A percentile compares a stretch with the other conserved stretches of the same genome.
These are phyloP conservation scores for Clunio marinus DNA, from an alignment of 2,888 invertebrate genomes.

Conservation along the genomic window DNA sequence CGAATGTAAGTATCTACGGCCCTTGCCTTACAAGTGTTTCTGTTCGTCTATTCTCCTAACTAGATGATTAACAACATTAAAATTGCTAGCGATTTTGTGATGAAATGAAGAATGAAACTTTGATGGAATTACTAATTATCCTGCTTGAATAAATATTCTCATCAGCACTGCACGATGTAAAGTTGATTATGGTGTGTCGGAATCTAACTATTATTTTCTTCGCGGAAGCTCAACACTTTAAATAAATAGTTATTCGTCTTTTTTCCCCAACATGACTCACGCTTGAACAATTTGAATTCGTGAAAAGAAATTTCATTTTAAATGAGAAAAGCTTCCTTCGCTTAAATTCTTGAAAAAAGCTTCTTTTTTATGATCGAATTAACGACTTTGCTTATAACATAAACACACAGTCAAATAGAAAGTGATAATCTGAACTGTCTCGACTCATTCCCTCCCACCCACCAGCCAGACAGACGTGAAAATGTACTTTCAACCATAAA, in stretches of 20 bases:
- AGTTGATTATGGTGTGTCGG: background rate
- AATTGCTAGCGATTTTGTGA: background rate
- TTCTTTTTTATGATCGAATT: too few relatives aligned
- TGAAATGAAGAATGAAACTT: background rate
- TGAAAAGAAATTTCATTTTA: too few relatives aligned
- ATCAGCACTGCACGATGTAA: background rate
- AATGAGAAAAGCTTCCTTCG: too few relatives aligned
- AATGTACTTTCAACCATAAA: background rate
- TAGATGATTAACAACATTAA: background rate
- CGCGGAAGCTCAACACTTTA: too few relatives aligned
- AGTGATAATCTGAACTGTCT: slow-evolving; percentile 13
- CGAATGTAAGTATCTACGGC: background rate
- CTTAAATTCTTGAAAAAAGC: too few relatives aligned
- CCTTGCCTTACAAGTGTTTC: slow-evolving; percentile 27
- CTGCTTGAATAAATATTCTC: background rate
- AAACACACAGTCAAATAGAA: background rate
- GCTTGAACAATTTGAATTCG: too few relatives aligned
- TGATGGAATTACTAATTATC: slow-evolving; percentile 22
- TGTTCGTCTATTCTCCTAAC: background rate
- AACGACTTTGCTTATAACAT: too few relatives aligned
- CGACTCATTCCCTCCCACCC: background rate
- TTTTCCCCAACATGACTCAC: too few relatives aligned
- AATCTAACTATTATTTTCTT: background rate
- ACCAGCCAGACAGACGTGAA: background rate
- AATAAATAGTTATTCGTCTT: too few relatives aligned